A percentile compares a stretch with the other conserved stretches of the same genome.
Evolutionary conservation across 2,888 invertebrate species (phyloP).

Genomic region (Pseudanteris insignis): DNA sequence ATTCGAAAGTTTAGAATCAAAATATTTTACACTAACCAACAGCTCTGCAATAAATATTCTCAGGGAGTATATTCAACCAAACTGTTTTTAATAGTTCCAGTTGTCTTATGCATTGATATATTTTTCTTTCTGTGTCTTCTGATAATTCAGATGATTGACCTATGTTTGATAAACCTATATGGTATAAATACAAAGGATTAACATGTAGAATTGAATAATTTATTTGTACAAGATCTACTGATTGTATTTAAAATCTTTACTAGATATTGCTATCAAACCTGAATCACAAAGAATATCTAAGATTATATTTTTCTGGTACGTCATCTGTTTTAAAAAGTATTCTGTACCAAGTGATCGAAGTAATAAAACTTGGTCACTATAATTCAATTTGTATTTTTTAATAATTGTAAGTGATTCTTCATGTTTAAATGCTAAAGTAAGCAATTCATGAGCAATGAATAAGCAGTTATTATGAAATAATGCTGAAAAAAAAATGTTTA

Average conservation of each 20-base stretch:
- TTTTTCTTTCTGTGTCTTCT: conserved; percentile 74
- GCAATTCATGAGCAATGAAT: conserved; percentile 81
- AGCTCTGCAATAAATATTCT: conserved; percentile 78
- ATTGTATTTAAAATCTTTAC: conserved; percentile 46
- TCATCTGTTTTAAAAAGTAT: conserved; percentile 78
- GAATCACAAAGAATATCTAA: conserved; percentile 79
- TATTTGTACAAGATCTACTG: too few species aligned
- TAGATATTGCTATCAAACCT: conserved; percentile 67
- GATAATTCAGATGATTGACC: conserved; percentile 70
- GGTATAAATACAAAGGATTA: too few species aligned
- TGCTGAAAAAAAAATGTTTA: conserved; percentile 68
- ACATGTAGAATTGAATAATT: too few species aligned
- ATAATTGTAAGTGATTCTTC: conserved; percentile 71
- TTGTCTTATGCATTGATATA: conserved; percentile 86
- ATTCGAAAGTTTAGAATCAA: too few species aligned
- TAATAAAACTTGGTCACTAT: conserved; percentile 75
- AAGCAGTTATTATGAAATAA: conserved; percentile 92
- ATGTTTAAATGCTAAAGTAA: conserved; percentile 76
- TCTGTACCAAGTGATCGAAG: conserved; percentile 76
- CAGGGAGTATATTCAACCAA: conserved; percentile 86
- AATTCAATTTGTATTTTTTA: conserved; percentile 71
- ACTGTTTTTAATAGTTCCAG: conserved; percentile 85
- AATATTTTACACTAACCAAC: conserved; percentile 70
- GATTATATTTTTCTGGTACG: conserved; percentile 79
- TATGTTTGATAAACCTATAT: conserved; percentile 65